These are phyloP conservation scores for Erannis defoliaria DNA, from an alignment of 2,888 invertebrate genomes.

Conservation along the genomic window DNA sequence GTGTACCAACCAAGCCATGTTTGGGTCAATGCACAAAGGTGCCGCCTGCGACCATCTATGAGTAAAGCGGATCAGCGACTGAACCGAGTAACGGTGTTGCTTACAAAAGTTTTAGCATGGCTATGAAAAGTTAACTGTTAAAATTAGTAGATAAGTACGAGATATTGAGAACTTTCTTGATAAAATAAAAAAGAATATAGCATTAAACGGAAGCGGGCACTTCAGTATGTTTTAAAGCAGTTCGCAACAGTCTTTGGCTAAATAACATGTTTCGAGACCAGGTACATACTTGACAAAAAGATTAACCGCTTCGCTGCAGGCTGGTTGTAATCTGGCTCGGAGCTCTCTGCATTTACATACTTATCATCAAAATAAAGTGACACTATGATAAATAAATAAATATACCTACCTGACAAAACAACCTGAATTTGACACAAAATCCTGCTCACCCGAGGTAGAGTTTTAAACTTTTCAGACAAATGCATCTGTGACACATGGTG, in stretches of 20 bases:
- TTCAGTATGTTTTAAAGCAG: no score
- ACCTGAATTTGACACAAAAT: slow-evolving; percentile 39
- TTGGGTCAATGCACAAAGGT: slow-evolving; percentile 82
- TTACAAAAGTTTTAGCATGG: slow-evolving; percentile 69
- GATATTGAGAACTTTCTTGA: not conserved
- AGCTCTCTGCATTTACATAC: not conserved
- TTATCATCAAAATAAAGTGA: not conserved
- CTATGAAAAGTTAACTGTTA: slow-evolving; percentile 10
- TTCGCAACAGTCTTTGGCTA: no score
- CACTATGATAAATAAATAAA: not conserved
- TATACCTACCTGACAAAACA: slow-evolving; percentile 27
- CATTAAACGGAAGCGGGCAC: no score
- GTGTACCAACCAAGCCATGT: slow-evolving; percentile 68
- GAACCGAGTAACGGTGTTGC: slow-evolving; percentile 65
- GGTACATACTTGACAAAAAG: not conserved
- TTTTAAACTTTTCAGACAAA: slow-evolving; percentile 19
- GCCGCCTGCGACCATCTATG: slow-evolving; percentile 63
- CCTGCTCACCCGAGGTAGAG: slow-evolving; percentile 22
- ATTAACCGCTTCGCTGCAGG: not conserved
- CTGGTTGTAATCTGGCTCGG: not conserved
- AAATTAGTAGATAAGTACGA: not conserved
- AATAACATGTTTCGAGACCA: no score
- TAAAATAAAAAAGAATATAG: no score
- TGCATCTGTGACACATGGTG: slow-evolving; percentile 44
- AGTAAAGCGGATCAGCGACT: slow-evolving; percentile 54